Evolutionary conservation across 2,113 vertebrate species (phyloP), one percentile per base, ranked within the genome.

Genomic region (Camelus bactrianus): DNA sequence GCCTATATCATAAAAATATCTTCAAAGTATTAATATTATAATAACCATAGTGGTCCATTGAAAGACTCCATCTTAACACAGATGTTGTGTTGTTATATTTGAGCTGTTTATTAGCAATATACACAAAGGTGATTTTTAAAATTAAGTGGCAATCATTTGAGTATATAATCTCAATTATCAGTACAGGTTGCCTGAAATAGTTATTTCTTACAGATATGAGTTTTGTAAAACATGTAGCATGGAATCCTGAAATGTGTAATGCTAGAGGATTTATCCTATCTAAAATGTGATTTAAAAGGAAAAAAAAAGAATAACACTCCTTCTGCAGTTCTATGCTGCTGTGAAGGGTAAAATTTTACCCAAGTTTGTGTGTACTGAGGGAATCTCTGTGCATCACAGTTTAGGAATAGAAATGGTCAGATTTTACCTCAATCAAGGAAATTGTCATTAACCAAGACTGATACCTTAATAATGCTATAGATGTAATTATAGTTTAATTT

Each of bases 401-500:
- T 96, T 97, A 96, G 97, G 87, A 97, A 98, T 97, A 97, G 88
- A 97, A 97, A 88, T 97, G 73, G 35, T 93, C 93, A 70, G 91
- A 98, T 96, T 97, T 90, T 76, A 96, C 90, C 89, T 98, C 89
- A 89, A 97, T 98, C 89, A 89, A 97, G 92, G 73, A 97, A 97
- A 91, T 89, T 96, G 38, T 94, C 89, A 83, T 96, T 98, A 97
- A 95, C 28, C 52, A 97, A 96, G 95, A 98, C 85, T 85, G 0
- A 88, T 98, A 89, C 15, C 22, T 92, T 69, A 94, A 93, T 79
- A 97, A 95, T 94, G 69, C 96, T 89, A 30, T 86, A 77, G 94
- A 96, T 97, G 77, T 96, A 98, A 98, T 98, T 98, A 89, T 3
- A 13, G 46, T 94, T 98, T 96, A 88, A 96, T 96, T 97, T 93